Evolutionary conservation across 2,888 invertebrate species (phyloP).

Genomic region (Epirrita christyi): DNA sequence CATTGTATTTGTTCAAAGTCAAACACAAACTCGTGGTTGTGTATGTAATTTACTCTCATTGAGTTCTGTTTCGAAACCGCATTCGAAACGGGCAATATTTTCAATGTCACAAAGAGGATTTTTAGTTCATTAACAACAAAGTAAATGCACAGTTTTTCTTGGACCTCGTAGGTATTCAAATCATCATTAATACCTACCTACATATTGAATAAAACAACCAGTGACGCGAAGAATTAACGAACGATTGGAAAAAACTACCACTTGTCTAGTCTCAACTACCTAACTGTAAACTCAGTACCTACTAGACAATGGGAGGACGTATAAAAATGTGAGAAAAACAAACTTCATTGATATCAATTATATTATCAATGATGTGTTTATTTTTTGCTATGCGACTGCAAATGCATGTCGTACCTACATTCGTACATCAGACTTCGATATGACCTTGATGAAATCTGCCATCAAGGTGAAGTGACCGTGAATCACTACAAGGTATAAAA

Average conservation of each 20-base stretch:
- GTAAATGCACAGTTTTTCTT: slow-evolving; percentile 46
- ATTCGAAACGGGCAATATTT: slow-evolving; percentile 8
- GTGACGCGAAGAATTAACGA: too few relatives aligned
- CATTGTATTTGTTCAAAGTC: slow-evolving; percentile 9
- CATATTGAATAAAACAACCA: too few relatives aligned
- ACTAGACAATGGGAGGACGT: slow-evolving; percentile 73
- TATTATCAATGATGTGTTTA: slow-evolving; percentile 49
- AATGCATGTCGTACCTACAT: slow-evolving; percentile 13
- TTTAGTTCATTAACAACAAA: slow-evolving; percentile 18
- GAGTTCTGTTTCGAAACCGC: slow-evolving; percentile 5
- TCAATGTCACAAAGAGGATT: slow-evolving; percentile 16
- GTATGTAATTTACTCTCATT: slow-evolving; percentile 14
- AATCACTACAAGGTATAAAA: slow-evolving; percentile 60
- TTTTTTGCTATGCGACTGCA: slow-evolving; percentile 36
- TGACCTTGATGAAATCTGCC: slow-evolving; percentile 59
- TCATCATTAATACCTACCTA: slow-evolving; percentile 52
- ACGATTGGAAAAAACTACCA: slow-evolving; percentile 44
- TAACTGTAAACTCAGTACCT: slow-evolving; percentile 38
- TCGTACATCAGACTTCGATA: slow-evolving; percentile 29
- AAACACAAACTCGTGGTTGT: slow-evolving; percentile 6
- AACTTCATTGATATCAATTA: slow-evolving; percentile 49
- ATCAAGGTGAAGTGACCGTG: slow-evolving; percentile 59
- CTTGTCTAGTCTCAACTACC: slow-evolving; percentile 46
- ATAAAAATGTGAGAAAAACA: slow-evolving; percentile 65
- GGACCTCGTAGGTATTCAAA: slow-evolving; percentile 60